Percentiles rank a stretch among this genome's conserved stretches.
Conservation (phyloP, 2,113 vertebrate species). For the Ploceus nigricollis region DNA sequence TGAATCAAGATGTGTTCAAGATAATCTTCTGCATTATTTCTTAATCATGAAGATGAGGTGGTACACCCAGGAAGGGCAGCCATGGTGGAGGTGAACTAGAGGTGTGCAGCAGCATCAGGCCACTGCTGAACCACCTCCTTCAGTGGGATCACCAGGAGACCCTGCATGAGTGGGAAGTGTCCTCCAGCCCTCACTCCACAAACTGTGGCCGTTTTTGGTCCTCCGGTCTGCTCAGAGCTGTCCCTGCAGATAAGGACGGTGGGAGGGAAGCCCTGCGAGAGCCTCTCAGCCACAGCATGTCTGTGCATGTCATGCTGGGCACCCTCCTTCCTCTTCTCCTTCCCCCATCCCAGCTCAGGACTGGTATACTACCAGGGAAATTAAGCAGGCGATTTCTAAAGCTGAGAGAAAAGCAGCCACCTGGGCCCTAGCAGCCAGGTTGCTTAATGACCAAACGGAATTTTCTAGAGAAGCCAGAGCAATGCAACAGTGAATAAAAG, state of each 20-base stretch:
- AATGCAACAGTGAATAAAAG: neutral
- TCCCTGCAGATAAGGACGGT: fast-evolving
- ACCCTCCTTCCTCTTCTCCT: too few relatives aligned
- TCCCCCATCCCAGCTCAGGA: fast-evolving
- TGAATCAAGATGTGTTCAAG: neutral
- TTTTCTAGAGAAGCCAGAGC: neutral
- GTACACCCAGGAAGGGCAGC: neutral
- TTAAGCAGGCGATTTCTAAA: neutral
- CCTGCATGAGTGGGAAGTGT: fast-evolving
- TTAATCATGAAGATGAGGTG: fast-evolving
- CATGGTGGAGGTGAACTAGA: fast-evolving
- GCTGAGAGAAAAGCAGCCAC: neutral
- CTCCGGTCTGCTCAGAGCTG: neutral
- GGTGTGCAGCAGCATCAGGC: neutral
- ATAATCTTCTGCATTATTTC: neutral
- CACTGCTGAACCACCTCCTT: neutral
- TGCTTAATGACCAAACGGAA: neutral
- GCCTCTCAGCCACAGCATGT: fast-evolving
- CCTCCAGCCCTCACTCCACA: neutral
- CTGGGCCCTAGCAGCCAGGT: constrained; percentile 11
- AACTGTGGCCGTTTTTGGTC: neutral
- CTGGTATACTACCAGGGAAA: constrained; percentile 29
- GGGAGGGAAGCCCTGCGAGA: neutral
- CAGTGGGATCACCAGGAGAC: neutral
- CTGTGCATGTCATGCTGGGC: fast-evolving